phyloP scores from a whole-genome alignment of 2,888 invertebrate species.

The Drosophila cracens region DNA sequence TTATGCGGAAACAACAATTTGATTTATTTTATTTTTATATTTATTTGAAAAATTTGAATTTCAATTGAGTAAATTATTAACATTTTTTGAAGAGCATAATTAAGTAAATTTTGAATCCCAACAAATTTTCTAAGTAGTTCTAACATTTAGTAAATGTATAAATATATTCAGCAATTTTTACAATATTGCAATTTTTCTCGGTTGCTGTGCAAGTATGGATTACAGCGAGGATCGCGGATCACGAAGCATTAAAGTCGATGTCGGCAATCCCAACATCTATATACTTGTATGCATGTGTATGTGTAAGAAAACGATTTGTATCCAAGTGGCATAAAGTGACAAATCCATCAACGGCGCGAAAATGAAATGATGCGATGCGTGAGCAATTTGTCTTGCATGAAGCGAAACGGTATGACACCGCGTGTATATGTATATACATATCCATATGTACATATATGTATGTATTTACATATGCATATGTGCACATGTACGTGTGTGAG shows the following conservation, averaged over 20 bases:
- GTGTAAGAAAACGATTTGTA: conserved; percentile 12
- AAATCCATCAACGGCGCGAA: conserved; percentile 69
- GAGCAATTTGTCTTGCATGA: conserved; percentile 66
- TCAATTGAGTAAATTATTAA: too few relatives aligned
- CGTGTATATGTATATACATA: background rate
- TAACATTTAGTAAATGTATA: background rate
- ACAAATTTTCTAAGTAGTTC: background rate
- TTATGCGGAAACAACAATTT: too few relatives aligned
- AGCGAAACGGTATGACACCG: conserved; percentile 45
- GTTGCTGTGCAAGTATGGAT: background rate
- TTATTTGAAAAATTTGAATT: too few relatives aligned
- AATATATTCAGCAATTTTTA: background rate
- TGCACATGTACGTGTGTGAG: background rate
- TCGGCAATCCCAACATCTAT: background rate
- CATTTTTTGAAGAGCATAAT: too few relatives aligned
- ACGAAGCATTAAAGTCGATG: background rate
- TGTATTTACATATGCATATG: background rate
- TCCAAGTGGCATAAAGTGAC: conserved; percentile 67
- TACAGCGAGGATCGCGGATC: background rate
- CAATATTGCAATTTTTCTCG: background rate
- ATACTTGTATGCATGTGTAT: background rate
- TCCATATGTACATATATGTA: background rate
- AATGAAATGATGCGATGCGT: conserved; percentile 66
- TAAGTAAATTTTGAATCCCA: background rate
- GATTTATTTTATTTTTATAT: too few relatives aligned